Percentiles rank a stretch among this genome's conserved stretches.
Conservation (phyloP, 2,888 invertebrate genomes). For the Germaria angustata region DNA sequence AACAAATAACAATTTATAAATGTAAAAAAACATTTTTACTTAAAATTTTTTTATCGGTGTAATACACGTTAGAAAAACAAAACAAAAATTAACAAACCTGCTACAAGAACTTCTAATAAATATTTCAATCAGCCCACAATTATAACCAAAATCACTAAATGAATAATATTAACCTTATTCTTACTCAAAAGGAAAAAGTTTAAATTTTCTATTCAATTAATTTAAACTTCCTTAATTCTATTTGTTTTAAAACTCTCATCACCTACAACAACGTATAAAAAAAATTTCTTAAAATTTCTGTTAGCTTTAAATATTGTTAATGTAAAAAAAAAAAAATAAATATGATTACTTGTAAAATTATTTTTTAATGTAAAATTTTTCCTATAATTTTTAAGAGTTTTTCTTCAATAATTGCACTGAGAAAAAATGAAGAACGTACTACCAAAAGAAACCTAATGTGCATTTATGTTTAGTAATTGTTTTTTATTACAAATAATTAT, state of each 20-base stretch:
- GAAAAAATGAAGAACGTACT: conserved; percentile 18
- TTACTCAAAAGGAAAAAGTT: neutral
- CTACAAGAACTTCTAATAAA: neutral
- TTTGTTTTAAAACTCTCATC: neutral
- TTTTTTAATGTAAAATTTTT: conserved; percentile 31
- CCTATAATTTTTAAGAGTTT: conserved; percentile 44
- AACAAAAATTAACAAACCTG: neutral
- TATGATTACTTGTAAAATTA: conserved; percentile 12
- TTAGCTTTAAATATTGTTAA: conserved; percentile 42
- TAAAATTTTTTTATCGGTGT: conserved; percentile 46
- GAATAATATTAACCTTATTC: neutral
- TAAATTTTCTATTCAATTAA: neutral
- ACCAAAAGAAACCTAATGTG: conserved; percentile 59
- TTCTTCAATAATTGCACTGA: conserved; percentile 46
- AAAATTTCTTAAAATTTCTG: neutral
- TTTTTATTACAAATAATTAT: conserved; percentile 49
- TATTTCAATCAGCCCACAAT: conserved; percentile 8
- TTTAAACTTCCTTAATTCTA: neutral
- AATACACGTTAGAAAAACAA: conserved; percentile 31
- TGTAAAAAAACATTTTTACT: conserved; percentile 43
- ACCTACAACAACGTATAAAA: conserved; percentile 6
- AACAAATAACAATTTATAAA: conserved; percentile 21
- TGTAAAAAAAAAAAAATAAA: no score
- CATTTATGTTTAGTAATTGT: conserved; percentile 58
- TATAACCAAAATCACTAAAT: neutral